Conservation (phyloP, 2,888 invertebrate species). For the Tanytarsus gracilentus region DNA sequence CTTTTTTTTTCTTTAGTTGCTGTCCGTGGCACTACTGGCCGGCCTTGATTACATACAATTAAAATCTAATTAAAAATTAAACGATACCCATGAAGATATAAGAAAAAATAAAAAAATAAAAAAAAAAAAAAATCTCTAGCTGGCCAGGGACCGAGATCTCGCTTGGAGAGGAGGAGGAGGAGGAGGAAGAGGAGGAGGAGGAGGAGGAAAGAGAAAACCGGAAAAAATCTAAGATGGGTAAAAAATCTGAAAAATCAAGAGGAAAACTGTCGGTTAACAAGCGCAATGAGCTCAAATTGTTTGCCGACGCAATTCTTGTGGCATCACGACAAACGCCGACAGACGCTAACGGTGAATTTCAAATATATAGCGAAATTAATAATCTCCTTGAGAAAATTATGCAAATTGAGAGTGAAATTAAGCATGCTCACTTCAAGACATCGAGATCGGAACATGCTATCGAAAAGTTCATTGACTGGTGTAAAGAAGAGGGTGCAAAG, state of each 20-base stretch:
- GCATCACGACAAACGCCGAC: background rate
- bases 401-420: conserved; percentile 13
- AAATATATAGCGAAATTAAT: conserved; percentile 6
- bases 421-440: background rate
- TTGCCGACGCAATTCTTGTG: conserved; percentile 12
- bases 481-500: conserved; percentile 11
- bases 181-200: too few species aligned
- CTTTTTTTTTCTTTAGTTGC: too few species aligned
- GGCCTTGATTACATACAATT: too few species aligned
- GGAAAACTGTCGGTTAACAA: conserved; percentile 3
- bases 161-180: too few species aligned
- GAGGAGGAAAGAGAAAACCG: too few species aligned
- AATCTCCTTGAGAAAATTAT: conserved; percentile 11
- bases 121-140: too few species aligned
- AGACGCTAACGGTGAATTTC: conserved; percentile 6
- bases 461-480: conserved; percentile 5
- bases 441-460: background rate
- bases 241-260: background rate
- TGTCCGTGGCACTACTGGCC: too few species aligned
- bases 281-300: conserved; percentile 1
- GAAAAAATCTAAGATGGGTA: background rate
- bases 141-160: too few species aligned
- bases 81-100: too few species aligned
- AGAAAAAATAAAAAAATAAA: too few species aligned
- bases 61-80: too few species aligned